Percentiles rank a stretch among this genome's conserved stretches.
Evolutionary conservation across 2,113 vertebrate species (phyloP).

Genomic region (Paradoxurus hermaphroditus): DNA sequence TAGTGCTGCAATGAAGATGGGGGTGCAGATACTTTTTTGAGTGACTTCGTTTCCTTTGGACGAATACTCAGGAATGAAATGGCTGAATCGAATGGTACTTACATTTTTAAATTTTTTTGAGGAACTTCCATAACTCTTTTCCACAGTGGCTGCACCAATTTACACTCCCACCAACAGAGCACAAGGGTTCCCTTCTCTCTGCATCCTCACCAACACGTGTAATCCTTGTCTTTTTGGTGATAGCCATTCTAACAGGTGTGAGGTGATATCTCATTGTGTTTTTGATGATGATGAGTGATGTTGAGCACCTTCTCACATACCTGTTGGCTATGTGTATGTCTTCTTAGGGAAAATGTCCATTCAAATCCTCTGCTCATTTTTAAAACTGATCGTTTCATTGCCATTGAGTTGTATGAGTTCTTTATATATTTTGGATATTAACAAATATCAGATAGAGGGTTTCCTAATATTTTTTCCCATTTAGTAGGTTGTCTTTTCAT

Average conservation of each 20-base stretch:
- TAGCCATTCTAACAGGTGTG: not conserved
- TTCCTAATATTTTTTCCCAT: not conserved
- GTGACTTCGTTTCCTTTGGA: not conserved
- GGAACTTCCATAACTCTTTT: not conserved
- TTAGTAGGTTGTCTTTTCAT: not conserved
- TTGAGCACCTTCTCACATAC: not conserved
- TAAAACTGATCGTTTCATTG: not conserved
- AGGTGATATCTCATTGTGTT: not conserved
- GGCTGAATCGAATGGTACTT: not conserved
- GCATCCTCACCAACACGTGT: not conserved
- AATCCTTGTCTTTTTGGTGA: not conserved
- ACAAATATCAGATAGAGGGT: not conserved
- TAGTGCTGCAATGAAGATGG: not conserved
- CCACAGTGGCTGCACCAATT: not conserved
- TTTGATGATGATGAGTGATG: not conserved
- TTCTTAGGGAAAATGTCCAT: not conserved
- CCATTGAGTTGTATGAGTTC: not conserved
- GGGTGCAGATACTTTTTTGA: not conserved
- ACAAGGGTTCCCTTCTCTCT: not conserved
- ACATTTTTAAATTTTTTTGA: not conserved
- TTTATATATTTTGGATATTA: not conserved
- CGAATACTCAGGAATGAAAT: not conserved
- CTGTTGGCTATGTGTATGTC: not conserved
- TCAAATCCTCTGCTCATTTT: not conserved
- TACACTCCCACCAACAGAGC: too few species aligned